Conservation (phyloP, 2,797 vertebrate species). For the Molossus alvarezi region DNA sequence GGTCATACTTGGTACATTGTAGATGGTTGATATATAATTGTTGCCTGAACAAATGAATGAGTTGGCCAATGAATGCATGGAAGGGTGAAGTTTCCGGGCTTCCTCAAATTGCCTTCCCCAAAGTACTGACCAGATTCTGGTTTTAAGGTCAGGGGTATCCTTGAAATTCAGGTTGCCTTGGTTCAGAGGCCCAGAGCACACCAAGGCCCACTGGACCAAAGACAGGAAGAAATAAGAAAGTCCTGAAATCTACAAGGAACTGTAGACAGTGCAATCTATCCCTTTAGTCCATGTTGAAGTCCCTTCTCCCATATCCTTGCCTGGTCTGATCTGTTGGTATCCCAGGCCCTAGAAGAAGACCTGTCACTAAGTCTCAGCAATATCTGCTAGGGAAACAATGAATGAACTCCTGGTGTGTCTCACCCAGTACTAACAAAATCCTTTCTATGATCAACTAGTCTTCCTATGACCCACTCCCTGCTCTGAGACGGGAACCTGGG, state of each 20-base stretch:
- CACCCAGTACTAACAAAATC: not conserved
- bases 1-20: not conserved
- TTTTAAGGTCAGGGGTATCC: not conserved
- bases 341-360: not conserved
- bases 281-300: not conserved
- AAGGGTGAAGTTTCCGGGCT: conserved; percentile 16
- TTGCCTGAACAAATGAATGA: not conserved
- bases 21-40: not conserved
- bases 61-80: not conserved
- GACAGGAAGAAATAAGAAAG: not conserved
- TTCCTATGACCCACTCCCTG: not conserved
- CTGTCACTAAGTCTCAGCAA: not conserved
- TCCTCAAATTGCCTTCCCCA: not conserved
- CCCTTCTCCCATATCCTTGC: not conserved
- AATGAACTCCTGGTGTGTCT: conserved; percentile 32
- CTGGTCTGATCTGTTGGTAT: not conserved
- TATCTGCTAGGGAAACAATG: not conserved
- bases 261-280: not conserved
- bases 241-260: not conserved
- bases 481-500: not conserved
- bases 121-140: not conserved
- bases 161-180: conserved; percentile 2
- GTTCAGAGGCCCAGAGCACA: not conserved
- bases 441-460: not conserved
- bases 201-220: not conserved